phyloP scores from a whole-genome alignment of 2,888 invertebrate genomes.

The Dynastes grantii region DNA sequence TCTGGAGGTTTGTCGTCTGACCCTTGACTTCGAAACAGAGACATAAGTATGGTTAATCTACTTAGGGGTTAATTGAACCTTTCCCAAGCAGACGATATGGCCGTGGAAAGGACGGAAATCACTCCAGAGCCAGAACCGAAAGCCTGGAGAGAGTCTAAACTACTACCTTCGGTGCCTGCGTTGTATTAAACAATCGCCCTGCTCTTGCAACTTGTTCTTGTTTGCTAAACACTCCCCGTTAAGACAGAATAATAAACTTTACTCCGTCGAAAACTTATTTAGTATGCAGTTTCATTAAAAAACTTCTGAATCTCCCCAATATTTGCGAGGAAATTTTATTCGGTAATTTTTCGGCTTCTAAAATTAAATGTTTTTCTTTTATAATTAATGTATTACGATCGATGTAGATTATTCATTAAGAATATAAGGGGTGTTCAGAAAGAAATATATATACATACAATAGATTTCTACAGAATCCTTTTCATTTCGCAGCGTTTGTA shows the following conservation, averaged over 20 bases:
- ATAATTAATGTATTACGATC: slow-evolving; percentile 19
- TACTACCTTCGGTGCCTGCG: slow-evolving; percentile 46
- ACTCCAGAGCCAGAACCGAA: slow-evolving; percentile 44
- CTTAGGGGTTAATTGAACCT: slow-evolving; percentile 59
- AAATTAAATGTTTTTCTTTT: slow-evolving; percentile 34
- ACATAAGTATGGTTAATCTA: slow-evolving; percentile 59
- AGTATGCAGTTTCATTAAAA: slow-evolving; percentile 54
- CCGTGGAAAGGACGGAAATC: slow-evolving; percentile 55
- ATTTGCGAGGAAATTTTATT: slow-evolving; percentile 49
- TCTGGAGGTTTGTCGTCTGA: slow-evolving; percentile 12
- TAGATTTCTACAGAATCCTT: background rate
- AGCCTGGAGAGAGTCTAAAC: slow-evolving; percentile 27
- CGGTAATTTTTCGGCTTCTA: slow-evolving; percentile 39
- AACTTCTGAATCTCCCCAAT: slow-evolving; percentile 39
- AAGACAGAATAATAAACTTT: slow-evolving; percentile 57
- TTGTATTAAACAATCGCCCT: slow-evolving; percentile 55
- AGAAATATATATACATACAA: background rate
- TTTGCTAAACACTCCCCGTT: slow-evolving; percentile 57
- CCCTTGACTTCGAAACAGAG: slow-evolving; percentile 53
- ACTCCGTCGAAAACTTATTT: slow-evolving; percentile 51
- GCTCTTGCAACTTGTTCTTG: slow-evolving; percentile 49
- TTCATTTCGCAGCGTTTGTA: background rate
- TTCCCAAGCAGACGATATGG: slow-evolving; percentile 57
- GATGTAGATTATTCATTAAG: no score
- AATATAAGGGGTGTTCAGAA: background rate